Percentiles rank a stretch among this genome's conserved stretches.
Evolutionary conservation across 2,797 vertebrate species (phyloP).

Genomic region (Gymnopithys bicolor): DNA sequence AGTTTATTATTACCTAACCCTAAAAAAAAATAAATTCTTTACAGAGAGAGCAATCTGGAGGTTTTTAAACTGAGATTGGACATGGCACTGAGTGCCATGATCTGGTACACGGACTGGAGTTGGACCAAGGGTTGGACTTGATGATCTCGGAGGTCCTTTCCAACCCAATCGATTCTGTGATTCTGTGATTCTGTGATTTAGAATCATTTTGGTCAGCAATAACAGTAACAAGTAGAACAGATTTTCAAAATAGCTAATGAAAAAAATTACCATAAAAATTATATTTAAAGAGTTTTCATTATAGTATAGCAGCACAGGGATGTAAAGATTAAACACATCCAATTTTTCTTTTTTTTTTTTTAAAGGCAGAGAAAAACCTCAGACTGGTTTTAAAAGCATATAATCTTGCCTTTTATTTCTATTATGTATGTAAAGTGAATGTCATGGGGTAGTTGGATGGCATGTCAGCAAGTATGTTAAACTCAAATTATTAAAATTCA

Average conservation of each 20-base stretch:
- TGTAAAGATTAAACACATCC: neutral
- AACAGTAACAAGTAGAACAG: neutral
- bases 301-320: neutral
- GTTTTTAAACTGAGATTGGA: no score
- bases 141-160: no score
- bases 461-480: neutral
- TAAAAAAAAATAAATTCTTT: no score
- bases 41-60: no score
- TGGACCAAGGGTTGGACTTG: no score
- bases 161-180: no score
- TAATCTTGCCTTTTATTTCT: neutral
- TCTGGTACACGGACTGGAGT: no score
- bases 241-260: neutral
- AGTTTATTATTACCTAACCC: neutral
- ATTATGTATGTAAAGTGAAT: neutral
- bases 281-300: neutral
- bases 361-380: neutral
- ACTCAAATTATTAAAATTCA: neutral
- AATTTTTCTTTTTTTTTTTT: neutral
- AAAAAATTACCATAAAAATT: neutral
- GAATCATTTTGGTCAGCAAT: neutral
- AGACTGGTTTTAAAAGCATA: neutral
- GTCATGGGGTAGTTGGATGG: neutral
- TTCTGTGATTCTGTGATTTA: neutral
- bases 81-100: no score